A percentile compares a stretch with the other conserved stretches of the same genome.
These are phyloP conservation scores for Bufo bufo DNA, from an alignment of 2,113 vertebrate genomes.

Conservation along the genomic window DNA sequence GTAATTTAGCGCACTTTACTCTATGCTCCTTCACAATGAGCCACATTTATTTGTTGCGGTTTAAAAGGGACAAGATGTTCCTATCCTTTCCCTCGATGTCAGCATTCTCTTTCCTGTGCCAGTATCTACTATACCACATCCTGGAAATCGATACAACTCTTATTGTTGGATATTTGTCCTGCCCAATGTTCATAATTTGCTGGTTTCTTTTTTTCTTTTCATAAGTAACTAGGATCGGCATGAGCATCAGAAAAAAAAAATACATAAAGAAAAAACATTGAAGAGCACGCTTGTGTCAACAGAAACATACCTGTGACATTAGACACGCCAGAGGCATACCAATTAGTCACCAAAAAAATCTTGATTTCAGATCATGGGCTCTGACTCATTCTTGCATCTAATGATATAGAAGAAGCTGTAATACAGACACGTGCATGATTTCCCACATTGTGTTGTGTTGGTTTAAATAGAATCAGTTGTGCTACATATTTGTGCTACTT, in stretches of 20 bases:
- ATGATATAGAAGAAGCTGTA: too few species aligned
- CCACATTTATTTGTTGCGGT: not conserved
- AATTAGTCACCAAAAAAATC: too few species aligned
- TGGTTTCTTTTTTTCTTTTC: not conserved
- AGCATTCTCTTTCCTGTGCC: not conserved
- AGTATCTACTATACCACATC: slow-evolving; percentile 10
- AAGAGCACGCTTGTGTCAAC: too few species aligned
- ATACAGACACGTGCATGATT: too few species aligned
- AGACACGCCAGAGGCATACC: too few species aligned
- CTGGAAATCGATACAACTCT: slow-evolving; percentile 12
- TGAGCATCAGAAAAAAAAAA: not conserved
- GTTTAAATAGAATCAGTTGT: too few species aligned
- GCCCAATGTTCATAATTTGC: not conserved
- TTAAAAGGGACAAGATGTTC: not conserved
- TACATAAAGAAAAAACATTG: not conserved
- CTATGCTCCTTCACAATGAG: not conserved
- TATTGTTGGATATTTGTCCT: not conserved
- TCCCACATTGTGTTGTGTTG: too few species aligned
- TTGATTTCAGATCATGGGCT: too few species aligned
- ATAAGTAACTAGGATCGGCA: not conserved
- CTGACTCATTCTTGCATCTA: too few species aligned
- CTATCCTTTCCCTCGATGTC: not conserved
- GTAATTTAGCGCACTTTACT: not conserved
- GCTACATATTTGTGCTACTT: too few species aligned
- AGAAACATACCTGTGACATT: too few species aligned